Conservation (phyloP, 2,888 invertebrate genomes). For the Brachynemurus nebulosus region DNA sequence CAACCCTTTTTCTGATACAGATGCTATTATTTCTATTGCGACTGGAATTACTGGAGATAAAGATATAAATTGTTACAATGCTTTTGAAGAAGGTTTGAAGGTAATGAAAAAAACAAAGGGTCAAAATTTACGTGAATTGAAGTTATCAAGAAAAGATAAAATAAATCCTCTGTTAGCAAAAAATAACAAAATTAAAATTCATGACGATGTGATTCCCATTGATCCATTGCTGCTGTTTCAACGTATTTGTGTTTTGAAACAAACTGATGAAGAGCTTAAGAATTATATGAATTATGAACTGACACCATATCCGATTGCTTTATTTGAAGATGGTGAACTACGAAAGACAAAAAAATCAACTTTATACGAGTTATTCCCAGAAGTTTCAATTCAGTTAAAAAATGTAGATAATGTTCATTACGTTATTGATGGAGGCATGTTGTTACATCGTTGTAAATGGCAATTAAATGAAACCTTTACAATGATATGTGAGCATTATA, state of each 20-base stretch:
- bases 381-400: conserved; percentile 7
- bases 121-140: conserved; percentile 6
- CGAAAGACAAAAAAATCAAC: conserved; percentile 13
- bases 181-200: conserved; percentile 12
- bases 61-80: conserved; percentile 13
- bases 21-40: conserved; percentile 14
- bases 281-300: conserved; percentile 12
- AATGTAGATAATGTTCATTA: conserved; percentile 11
- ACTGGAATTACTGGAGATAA: conserved; percentile 15
- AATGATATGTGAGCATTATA: conserved; percentile 9
- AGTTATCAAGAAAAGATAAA: conserved; percentile 12
- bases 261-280: conserved; percentile 14
- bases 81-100: conserved; percentile 12
- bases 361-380: conserved; percentile 15
- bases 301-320: conserved; percentile 12
- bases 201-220: conserved; percentile 12
- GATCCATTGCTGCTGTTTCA: conserved; percentile 14
- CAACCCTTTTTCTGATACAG: conserved; percentile 13
- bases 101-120: conserved; percentile 11
- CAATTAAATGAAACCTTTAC: conserved; percentile 14
- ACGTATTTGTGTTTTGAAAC: conserved; percentile 13
- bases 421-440: conserved; percentile 13
- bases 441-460: conserved; percentile 12
- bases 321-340: conserved; percentile 7
- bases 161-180: conserved; percentile 7